Base-by-base conservation (phyloP, 2,888 invertebrate species). In the Tipula lateralis region DNA sequence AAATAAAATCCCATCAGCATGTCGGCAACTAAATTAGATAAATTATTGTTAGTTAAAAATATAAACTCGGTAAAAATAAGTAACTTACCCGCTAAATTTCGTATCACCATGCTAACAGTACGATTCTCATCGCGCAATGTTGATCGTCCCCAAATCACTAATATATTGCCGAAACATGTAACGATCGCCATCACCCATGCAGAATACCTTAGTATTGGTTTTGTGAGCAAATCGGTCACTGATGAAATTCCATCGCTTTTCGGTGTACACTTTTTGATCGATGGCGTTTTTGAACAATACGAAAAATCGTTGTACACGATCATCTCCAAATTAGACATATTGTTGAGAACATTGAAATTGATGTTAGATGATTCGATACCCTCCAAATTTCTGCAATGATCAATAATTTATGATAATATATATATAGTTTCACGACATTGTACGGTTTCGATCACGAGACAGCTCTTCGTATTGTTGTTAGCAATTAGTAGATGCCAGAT, bases 1-100 rank as follows among this genome's bases (percentile, higher is more conserved):
- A 94, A 89, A 88, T 94, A 94, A 84, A 94, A 87, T 5, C 94
- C 94, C 93, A 94, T 94, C 83, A 94, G 88, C 87, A 94, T 90
- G 87, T 94, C 94, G 12, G 94, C 92, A 30, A 92, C 91, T 83
- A n/a, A n/a, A n/a, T n/a, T n/a, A n/a, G n/a, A n/a, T n/a, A n/a
- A n/a, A n/a, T n/a, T n/a, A n/a, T n/a, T n/a, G n/a, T n/a, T 39
- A 39, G 2, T 12, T 39, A 12, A 39, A 39, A 12, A 39, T 39
- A 44, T n/a, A 44, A n/a, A 24, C 12, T 3, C 1, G 24, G 7
- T 2, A 24, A 4, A 1, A 16, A 24, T 30, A 5, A 32, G 32
- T 30, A 16, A 82, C 82, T 19, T 34, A 83, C 83, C 83, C 83
- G 94, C 94, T 44, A 94, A 89, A 88, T 94, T 94, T 84, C 92